Evolutionary conservation across 2,888 invertebrate genomes (phyloP).

Genomic region (Rotaria macrura): DNA sequence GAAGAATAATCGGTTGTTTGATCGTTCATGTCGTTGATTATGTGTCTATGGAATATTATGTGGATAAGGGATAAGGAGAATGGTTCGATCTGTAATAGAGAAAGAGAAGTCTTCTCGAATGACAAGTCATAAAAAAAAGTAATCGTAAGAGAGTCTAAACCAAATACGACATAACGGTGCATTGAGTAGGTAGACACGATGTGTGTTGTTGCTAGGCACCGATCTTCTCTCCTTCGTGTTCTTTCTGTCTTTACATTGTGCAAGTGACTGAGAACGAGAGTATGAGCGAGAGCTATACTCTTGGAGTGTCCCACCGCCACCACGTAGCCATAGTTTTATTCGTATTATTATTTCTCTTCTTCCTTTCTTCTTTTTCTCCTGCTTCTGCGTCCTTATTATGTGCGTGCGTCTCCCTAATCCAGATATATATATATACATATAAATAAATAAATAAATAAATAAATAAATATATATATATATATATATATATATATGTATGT

Average conservation of each 20-base stretch:
- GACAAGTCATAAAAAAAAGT: conserved; percentile 2
- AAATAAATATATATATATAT: not conserved
- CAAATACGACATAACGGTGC: not conserved
- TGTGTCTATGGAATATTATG: not conserved
- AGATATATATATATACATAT: not conserved
- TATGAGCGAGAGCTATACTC: not conserved
- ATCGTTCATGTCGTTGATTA: not conserved
- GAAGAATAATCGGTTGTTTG: not conserved
- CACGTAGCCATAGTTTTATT: not conserved
- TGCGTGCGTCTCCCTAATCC: not conserved
- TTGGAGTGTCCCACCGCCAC: not conserved
- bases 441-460: no score
- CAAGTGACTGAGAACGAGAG: not conserved
- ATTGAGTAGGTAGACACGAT: not conserved
- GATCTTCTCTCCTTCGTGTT: not conserved
- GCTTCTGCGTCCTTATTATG: not conserved
- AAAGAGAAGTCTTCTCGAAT: not conserved
- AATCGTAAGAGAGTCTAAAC: not conserved
- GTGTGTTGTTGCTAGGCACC: conserved; percentile 7
- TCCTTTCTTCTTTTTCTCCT: not conserved
- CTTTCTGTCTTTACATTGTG: conserved; percentile 2
- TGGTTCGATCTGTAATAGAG: not conserved
- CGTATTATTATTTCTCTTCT: conserved; percentile 4
- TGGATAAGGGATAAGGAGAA: not conserved
- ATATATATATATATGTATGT: not conserved